Base-by-base conservation (phyloP, 2,888 invertebrate genomes). In the Chrysomela aeneicollis region DNA sequence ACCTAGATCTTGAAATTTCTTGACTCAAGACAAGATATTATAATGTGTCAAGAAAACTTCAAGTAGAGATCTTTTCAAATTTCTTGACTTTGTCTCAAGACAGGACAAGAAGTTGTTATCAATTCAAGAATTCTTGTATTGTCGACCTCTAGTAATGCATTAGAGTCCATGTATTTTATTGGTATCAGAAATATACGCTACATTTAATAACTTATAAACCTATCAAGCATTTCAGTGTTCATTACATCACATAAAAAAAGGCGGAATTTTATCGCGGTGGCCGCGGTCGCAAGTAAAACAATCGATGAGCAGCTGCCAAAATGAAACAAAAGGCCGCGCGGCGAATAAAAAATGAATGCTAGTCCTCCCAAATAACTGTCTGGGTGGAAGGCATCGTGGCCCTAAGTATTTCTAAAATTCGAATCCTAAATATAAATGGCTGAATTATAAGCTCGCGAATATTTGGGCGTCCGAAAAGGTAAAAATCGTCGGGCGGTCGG, bases 341-440 rank as follows among this genome's bases (percentile, higher is more conserved):
- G 69, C 64, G 63, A 62, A 37, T 64, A 71, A 67, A 65, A 67
- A 64, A 62, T 35, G 55, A 69, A 55, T 52, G 63, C 66, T 66
- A 66, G 60, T 61, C 60, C 61, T 68, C 61, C 66, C 70, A 70
- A 72, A 73, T 72, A 70, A 70, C 70, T 64, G 72, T 72, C 72
- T 65, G 71, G n/a, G 68, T 10, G 51, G 59, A 26, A 54, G 63
- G 59, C 58, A 52, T 58, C 53, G 59, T 54, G 66, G 30, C 69
- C 66, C 73, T 75, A 75, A 74, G 74, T 73, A 77, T 77, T 77
- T 76, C 76, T 78, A 76, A 78, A 78, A 77, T 77, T 73, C 77
- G 73, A 72, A 69, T 71, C 72, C 74, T 66, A 76, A 77, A 78
- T 77, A 77, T 78, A 78, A 77, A 78, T 76, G 73, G 75, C 74